Conservation (phyloP, 2,113 vertebrate genomes). For the Machaerirhynchus nigripectus region DNA sequence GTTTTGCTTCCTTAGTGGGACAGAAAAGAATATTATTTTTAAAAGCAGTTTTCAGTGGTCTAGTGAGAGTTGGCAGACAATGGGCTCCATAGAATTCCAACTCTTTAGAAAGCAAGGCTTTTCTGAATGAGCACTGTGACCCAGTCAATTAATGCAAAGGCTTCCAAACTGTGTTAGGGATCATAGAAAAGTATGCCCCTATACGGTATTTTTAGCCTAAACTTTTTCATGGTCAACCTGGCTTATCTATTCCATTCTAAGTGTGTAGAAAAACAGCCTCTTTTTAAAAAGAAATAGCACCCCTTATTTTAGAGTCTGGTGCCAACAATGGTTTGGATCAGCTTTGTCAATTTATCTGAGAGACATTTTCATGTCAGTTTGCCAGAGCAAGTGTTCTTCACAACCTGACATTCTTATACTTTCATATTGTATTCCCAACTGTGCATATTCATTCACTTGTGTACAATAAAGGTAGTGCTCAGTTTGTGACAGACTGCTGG, state of each 20-base stretch:
- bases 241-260: background rate
- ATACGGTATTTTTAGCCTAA: background rate
- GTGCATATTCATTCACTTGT: background rate
- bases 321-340: background rate
- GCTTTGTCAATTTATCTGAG: background rate
- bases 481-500: background rate
- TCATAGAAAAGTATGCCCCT: background rate
- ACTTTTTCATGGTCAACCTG: background rate
- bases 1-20: background rate
- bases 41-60: background rate
- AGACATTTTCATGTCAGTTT: background rate
- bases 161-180: background rate
- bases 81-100: background rate
- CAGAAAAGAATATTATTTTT: background rate
- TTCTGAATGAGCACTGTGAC: background rate
- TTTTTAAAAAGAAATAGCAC: background rate
- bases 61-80: background rate
- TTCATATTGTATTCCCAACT: background rate
- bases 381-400: background rate
- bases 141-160: background rate
- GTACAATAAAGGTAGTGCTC: background rate
- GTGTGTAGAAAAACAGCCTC: background rate
- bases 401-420: background rate
- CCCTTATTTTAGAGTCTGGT: background rate
- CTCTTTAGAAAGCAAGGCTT: background rate